A percentile compares a stretch with the other conserved stretches of the same genome.
Conservation (phyloP, 2,797 vertebrate species). For the Macrochelys suwanniensis region DNA sequence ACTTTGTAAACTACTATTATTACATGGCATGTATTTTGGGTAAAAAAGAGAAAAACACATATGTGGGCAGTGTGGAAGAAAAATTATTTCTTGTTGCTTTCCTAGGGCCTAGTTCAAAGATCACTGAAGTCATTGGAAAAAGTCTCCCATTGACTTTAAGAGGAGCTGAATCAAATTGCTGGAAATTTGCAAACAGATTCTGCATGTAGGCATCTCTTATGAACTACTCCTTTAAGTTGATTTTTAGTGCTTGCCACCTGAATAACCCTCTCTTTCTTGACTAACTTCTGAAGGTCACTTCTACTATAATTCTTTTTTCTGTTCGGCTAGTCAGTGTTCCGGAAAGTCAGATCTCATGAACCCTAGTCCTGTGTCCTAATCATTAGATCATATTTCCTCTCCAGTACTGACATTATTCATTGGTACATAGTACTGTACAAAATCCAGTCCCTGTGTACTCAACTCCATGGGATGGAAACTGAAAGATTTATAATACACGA, state of each 20-base stretch:
- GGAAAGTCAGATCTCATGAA: not conserved
- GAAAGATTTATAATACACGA: not conserved
- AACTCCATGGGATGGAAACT: not conserved
- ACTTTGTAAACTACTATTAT: not conserved
- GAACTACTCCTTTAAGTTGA: not conserved
- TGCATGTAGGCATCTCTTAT: not conserved
- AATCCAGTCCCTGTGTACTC: not conserved
- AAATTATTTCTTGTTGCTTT: not conserved
- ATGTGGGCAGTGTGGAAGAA: not conserved
- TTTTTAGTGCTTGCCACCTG: not conserved
- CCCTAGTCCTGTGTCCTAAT: rapidly evolving
- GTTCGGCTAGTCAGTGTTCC: not conserved
- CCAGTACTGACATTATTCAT: not conserved
- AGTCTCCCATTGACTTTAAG: not conserved
- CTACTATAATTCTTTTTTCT: not conserved
- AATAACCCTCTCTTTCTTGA: not conserved
- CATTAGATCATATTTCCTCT: not conserved
- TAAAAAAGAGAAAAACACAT: not conserved
- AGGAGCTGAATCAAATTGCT: rapidly evolving
- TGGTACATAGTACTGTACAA: rapidly evolving
- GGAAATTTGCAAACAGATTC: not conserved
- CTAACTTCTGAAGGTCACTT: not conserved
- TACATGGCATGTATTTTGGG: not conserved
- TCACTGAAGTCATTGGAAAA: not conserved
- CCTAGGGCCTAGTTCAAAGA: not conserved